Base-by-base conservation (phyloP, 2,113 vertebrate genomes). In the Oreocharis arfaki region DNA sequence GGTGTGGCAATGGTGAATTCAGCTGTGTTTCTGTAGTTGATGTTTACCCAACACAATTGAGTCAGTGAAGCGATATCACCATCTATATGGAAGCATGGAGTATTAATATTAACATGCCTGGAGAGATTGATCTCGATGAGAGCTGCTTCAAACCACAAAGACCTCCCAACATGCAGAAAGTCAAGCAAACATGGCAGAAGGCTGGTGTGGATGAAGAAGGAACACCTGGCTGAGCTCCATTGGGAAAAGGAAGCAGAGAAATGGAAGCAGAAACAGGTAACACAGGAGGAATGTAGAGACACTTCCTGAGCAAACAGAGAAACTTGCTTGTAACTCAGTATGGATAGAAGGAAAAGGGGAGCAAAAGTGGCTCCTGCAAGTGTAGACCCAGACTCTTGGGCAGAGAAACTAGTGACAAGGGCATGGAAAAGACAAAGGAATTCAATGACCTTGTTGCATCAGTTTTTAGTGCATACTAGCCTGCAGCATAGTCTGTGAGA, bases 21-120 rank as follows among this genome's bases (percentile, higher is more conserved):
- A 10, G 28, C 20, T 57, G 23, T 4, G 37, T 83, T 79, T 56
- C 23, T 44, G 39, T 32, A 83, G 52, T 1, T 95, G 46, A n/a
- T 70, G 8, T 37, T 53, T 67, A 71, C 16, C 18, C 32, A 35
- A 20, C 13, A 56, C 17, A 39, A 2, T 1, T 21, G 61, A 61
- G 69, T 61, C 49, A 26, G 10, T 49, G 39, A n/a, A n/a, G 22
- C 7, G 27, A 2, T 32, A 28, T 47, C 30, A 32, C 22, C 59
- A 21, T n/a, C 39, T 2, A 4, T 30, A 17, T 10, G 37, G 47
- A 83, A 87, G 24, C 0, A 3, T 3, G 5, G 3, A 47, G 3
- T 56, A 8, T 33, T 32, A 17, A 50, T 19, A 52, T 21, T 81
- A 75, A 5, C 26, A 81, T 23, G 47, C 5, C 64, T 60, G 60